Evolutionary conservation across 1,140 invertebrate genomes (phyloP).

Genomic region (Acromyrmex heyeri): DNA sequence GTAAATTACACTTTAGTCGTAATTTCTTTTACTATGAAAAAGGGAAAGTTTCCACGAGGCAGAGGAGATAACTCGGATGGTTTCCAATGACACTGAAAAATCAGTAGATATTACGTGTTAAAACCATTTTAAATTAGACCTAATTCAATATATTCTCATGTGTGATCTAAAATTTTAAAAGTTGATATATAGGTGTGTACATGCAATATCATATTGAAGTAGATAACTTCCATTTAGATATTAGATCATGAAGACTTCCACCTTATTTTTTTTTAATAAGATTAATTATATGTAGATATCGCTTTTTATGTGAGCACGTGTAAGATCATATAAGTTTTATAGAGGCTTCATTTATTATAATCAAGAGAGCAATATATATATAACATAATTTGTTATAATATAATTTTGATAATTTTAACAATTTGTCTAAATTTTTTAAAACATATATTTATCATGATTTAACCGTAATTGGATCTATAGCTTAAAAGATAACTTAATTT

Average conservation of each 20-base stretch:
- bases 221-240: too few species aligned
- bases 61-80: background rate
- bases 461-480: background rate
- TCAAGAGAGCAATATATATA: background rate
- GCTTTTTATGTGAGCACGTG: background rate
- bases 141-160: background rate
- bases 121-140: background rate
- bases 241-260: too few species aligned
- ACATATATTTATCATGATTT: background rate
- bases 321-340: background rate
- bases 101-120: background rate
- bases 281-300: background rate
- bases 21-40: slow-evolving; percentile 18
- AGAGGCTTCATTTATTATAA: background rate
- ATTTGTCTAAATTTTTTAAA: background rate
- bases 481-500: background rate
- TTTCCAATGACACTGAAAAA: background rate
- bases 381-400: background rate
- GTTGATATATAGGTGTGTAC: too few species aligned
- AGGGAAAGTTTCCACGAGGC: slow-evolving; percentile 7
- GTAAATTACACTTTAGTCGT: slow-evolving; percentile 11
- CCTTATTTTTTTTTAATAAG: too few species aligned
- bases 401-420: background rate
- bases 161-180: too few species aligned
- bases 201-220: too few species aligned